A percentile compares a stretch with the other conserved stretches of the same genome.
phyloP scores from a whole-genome alignment of 2,797 vertebrate genomes.

The Tangara arthus region DNA sequence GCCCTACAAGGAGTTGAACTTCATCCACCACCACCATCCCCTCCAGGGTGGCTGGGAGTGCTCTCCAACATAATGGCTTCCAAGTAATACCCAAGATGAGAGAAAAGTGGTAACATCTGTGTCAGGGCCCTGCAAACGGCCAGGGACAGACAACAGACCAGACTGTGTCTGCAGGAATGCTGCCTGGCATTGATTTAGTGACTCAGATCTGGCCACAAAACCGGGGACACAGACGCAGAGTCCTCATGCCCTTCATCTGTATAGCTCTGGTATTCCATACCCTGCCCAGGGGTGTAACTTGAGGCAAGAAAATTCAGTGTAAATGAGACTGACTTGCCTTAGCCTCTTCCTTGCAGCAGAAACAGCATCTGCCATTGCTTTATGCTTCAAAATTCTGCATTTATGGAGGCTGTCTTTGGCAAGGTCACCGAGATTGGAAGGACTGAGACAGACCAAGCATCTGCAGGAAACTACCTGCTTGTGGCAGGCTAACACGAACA shows the following conservation, averaged over 20 bases:
- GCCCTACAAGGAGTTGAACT: not conserved
- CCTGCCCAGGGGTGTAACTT: not conserved
- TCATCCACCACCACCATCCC: not conserved
- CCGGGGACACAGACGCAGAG: not conserved
- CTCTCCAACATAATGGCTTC: not conserved
- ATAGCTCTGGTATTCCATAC: not conserved
- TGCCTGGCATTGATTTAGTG: not conserved
- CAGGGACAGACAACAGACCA: not conserved
- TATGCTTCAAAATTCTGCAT: not conserved
- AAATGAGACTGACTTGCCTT: not conserved
- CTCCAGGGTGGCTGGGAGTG: not conserved
- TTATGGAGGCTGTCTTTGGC: not conserved
- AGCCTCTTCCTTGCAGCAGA: not conserved
- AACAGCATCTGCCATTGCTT: not conserved
- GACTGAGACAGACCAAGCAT: not conserved
- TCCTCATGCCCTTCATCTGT: not conserved
- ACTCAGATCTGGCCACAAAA: accelerated
- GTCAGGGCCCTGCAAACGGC: not conserved
- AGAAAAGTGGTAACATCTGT: not conserved
- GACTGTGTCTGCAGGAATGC: not conserved
- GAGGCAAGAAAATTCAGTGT: not conserved
- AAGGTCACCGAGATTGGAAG: not conserved
- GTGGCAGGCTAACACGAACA: not conserved
- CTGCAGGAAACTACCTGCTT: not conserved
- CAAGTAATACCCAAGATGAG: not conserved